Base-by-base conservation (phyloP, 2,888 invertebrate species). In the Opisthograptis luteolata region DNA sequence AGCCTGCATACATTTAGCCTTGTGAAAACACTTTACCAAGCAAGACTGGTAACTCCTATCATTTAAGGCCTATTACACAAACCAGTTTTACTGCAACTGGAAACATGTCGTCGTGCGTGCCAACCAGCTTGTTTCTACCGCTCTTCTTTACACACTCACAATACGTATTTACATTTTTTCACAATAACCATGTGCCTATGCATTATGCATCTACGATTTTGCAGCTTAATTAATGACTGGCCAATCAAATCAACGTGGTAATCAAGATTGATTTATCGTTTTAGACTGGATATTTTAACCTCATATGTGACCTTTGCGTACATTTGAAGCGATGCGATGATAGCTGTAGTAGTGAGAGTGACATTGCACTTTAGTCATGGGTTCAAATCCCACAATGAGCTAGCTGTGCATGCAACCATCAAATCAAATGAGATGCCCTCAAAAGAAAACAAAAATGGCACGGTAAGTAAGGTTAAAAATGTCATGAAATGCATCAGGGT, bases 31-130 rank as follows among this genome's bases (percentile, higher is more conserved):
- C 39, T 34, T 50, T 42, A 43, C 34, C 2, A 4, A 1, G 9
- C 10, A n/a, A 36, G 35, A 17, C 34, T n/a, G 22, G 15, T 10
- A 25, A 8, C 40, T 47, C 50, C 28, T 24, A 50, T 58, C 58
- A 52, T 58, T 49, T 42, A 58, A 52, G 59, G 69, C 76, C 77
- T 77, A 76, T 72, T 71, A 65, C 58, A 66, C 64, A 84, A 88
- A 88, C 87, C 85, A 72, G 88, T 88, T 87, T 68, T 63, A 75
- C 79, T 79, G 53, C 58, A 57, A 58, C 80, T 80, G 80, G 79
- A 84, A 83, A 85, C 85, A 81, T 85, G 87, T 83, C 82, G 84
- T 77, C 79, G 81, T 81, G 82, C 81, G 82, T 84, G 83, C 81
- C 73, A 63, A 73, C 76, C 70, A 68, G 72, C 79, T 76, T 70